Percentiles rank a stretch among this genome's conserved stretches.
phyloP scores from a whole-genome alignment of 1,140 invertebrate species.

The Drepana arcuata region DNA sequence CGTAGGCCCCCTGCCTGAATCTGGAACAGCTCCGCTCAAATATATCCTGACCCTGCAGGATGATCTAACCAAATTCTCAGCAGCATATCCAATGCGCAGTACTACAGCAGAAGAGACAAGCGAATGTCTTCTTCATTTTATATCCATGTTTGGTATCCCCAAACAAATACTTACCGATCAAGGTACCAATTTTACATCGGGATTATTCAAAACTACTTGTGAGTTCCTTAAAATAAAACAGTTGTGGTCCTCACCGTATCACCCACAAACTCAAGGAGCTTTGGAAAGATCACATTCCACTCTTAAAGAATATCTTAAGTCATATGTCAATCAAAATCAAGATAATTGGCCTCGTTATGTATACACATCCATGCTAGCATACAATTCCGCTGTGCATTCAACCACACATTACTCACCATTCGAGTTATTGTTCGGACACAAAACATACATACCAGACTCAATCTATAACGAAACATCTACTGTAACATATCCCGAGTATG shows the following conservation, averaged over 20 bases:
- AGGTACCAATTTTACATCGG: conserved; percentile 5
- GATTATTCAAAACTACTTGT: conserved; percentile 4
- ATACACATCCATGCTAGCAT: conserved; percentile 8
- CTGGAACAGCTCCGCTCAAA: conserved; percentile 1
- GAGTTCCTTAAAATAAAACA: conserved; percentile 5
- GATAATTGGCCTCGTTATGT: conserved; percentile 5
- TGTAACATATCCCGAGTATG: conserved; percentile 7
- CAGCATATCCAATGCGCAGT: conserved; percentile 1
- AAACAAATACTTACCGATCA: conserved; percentile 5
- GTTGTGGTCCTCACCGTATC: conserved; percentile 4
- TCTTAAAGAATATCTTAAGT: conserved; percentile 9
- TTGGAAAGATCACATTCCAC: conserved; percentile 7
- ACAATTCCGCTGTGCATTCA: conserved; percentile 3
- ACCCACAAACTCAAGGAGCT: conserved; percentile 6
- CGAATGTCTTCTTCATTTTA: conserved; percentile 7
- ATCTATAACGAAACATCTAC: background rate
- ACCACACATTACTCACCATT: conserved; percentile 5
- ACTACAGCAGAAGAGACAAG: conserved; percentile 3
- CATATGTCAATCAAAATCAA: conserved; percentile 8
- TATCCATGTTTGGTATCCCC: conserved; percentile 3
- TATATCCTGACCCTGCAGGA: conserved; percentile 1
- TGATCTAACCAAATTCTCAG: conserved; percentile 1
- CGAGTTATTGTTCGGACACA: conserved; percentile 7
- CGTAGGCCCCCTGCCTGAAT: conserved; percentile 6
- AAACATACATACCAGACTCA: conserved; percentile 1